Evolutionary conservation across 2,113 vertebrate species (phyloP).

Genomic region (Cyanoderma ruficeps): DNA sequence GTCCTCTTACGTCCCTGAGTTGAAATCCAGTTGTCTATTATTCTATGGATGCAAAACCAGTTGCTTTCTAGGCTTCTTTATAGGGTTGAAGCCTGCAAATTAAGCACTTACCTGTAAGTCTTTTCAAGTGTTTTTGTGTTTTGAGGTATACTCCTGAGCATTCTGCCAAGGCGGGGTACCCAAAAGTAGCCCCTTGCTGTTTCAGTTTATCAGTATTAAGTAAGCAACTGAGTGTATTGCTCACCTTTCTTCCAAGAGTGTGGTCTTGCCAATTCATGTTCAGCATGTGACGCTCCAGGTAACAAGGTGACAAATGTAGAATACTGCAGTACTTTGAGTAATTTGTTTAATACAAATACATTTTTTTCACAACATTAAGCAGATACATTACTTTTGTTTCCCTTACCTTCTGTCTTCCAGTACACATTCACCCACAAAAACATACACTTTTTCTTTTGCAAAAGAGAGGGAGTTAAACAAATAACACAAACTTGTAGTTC

Average conservation of each 20-base stretch:
- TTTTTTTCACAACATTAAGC: conserved; percentile 76
- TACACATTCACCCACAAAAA: conserved; percentile 75
- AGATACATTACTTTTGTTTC: conserved; percentile 69
- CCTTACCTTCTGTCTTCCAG: conserved; percentile 64
- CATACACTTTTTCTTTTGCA: conserved; percentile 69
- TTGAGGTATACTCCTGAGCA: background rate
- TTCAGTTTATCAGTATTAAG: background rate
- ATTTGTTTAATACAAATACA: conserved; percentile 81
- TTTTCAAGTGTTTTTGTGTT: background rate
- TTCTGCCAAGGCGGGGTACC: background rate
- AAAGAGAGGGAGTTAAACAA: conserved; percentile 75
- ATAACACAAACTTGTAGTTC: conserved; percentile 67
- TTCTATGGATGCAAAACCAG: background rate
- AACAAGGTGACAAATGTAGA: conserved; percentile 13
- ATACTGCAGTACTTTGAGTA: conserved; percentile 31
- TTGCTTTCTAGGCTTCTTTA: background rate
- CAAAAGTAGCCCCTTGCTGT: background rate
- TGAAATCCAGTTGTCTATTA: background rate
- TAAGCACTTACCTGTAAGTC: background rate
- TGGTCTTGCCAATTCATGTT: background rate
- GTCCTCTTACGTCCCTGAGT: background rate
- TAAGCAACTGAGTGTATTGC: background rate
- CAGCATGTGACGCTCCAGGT: background rate
- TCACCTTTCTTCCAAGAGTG: background rate
- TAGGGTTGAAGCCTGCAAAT: background rate